Evolutionary conservation across 1,140 invertebrate genomes (phyloP).

Genomic region (Cyclargus thomasi): DNA sequence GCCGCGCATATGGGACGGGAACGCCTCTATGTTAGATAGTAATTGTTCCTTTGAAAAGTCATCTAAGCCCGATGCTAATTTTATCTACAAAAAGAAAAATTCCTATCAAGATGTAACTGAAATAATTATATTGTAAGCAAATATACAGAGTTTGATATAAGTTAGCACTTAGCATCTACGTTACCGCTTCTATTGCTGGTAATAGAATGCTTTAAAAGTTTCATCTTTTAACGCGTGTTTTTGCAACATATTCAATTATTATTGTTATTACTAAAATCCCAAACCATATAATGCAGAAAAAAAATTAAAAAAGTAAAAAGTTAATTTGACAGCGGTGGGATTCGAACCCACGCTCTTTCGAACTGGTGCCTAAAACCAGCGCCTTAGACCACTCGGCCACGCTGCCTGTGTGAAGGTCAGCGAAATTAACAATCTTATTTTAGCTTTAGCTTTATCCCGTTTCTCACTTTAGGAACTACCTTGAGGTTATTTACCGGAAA

Average conservation of each 20-base stretch:
- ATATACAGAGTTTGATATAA: not conserved
- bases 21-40: not conserved
- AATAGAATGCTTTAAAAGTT: too few relatives aligned
- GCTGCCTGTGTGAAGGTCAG: constrained; percentile 27
- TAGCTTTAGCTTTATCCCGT: not conserved
- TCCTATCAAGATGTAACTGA: too few relatives aligned
- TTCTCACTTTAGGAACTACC: too few relatives aligned
- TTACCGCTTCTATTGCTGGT: too few relatives aligned
- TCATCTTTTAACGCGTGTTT: not conserved
- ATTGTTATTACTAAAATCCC: not conserved
- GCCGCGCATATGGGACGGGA: not conserved
- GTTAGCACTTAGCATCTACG: not conserved
- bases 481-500: too few relatives aligned
- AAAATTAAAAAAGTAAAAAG: not conserved
- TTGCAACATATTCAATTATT: not conserved
- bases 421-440: not conserved
- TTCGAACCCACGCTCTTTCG: constrained; percentile 86
- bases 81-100: not conserved
- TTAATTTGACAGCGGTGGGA: constrained; percentile 81
- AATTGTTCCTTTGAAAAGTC: constrained; percentile 2
- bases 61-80: not conserved
- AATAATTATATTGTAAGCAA: too few relatives aligned
- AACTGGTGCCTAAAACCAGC: constrained; percentile 88
- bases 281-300: not conserved
- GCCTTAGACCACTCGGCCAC: constrained; percentile 78